Evolutionary conservation across 2,888 invertebrate species (phyloP).

Genomic region (Ichneumoninae sp.): DNA sequence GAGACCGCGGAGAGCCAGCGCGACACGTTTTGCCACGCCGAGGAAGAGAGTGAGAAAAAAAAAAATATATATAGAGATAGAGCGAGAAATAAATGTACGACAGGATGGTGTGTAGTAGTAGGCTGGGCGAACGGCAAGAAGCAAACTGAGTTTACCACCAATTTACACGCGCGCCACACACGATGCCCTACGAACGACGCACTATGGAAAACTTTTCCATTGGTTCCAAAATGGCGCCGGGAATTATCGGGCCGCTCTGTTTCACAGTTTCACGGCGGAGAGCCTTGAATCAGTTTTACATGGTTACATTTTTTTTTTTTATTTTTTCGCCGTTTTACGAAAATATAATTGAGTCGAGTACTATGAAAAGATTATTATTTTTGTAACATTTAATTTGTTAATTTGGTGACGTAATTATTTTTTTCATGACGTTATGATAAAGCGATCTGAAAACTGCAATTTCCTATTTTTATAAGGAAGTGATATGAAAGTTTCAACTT

Average conservation of each 20-base stretch:
- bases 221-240: constrained; percentile 53
- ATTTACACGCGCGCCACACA: constrained; percentile 66
- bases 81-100: constrained; percentile 49
- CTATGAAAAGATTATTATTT: no score
- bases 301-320: no score
- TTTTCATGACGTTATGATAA: no score
- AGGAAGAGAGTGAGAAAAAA: constrained; percentile 10
- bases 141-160: constrained; percentile 61
- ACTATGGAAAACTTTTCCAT: constrained; percentile 57
- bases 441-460: neutral
- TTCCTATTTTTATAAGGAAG: neutral
- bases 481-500: no score
- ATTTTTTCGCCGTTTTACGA: no score
- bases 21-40: constrained; percentile 24
- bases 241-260: neutral
- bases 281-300: neutral
- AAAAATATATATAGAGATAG: constrained; percentile 35
- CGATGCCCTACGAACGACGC: constrained; percentile 50
- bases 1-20: constrained; percentile 30
- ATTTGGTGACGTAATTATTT: no score
- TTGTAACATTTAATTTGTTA: no score
- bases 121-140: constrained; percentile 52
- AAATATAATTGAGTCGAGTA: no score
- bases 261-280: neutral
- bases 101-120: constrained; percentile 16